phyloP scores from a whole-genome alignment of 2,797 vertebrate species.

The Darevskia mixta region DNA sequence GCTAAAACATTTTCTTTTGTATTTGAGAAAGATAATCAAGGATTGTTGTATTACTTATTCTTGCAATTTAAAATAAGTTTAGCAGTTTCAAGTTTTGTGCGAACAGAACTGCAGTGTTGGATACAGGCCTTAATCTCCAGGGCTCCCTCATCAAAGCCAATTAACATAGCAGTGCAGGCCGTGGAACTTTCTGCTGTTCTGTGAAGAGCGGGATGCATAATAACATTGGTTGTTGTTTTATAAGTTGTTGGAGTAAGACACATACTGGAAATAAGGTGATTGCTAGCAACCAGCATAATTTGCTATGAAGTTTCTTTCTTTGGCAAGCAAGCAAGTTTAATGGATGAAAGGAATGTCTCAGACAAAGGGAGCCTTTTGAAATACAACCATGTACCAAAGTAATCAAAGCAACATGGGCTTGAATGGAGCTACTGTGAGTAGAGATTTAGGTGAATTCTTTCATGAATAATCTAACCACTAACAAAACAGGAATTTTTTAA shows the following conservation, averaged over 20 bases:
- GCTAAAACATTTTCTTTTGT: too few relatives aligned
- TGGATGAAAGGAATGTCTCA: not conserved
- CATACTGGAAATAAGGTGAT: not conserved
- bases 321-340: not conserved
- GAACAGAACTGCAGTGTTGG: too few relatives aligned
- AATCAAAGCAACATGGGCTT: slow-evolving; percentile 2
- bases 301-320: slow-evolving; percentile 8
- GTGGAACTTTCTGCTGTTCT: not conserved
- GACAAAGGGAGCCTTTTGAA: slow-evolving; percentile 19
- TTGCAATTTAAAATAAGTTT: too few relatives aligned
- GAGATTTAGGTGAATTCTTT: not conserved
- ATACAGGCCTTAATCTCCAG: not conserved
- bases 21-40: too few relatives aligned
- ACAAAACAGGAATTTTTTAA: not conserved
- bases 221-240: not conserved
- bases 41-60: too few relatives aligned
- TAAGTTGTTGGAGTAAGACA: not conserved
- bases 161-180: not conserved
- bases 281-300: not conserved
- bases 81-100: too few relatives aligned
- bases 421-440: not conserved
- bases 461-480: not conserved
- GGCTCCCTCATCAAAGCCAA: not conserved
- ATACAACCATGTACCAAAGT: not conserved
- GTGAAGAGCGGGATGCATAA: not conserved